Conservation (phyloP, 1,140 invertebrate genomes). For the Magallana gigas region DNA sequence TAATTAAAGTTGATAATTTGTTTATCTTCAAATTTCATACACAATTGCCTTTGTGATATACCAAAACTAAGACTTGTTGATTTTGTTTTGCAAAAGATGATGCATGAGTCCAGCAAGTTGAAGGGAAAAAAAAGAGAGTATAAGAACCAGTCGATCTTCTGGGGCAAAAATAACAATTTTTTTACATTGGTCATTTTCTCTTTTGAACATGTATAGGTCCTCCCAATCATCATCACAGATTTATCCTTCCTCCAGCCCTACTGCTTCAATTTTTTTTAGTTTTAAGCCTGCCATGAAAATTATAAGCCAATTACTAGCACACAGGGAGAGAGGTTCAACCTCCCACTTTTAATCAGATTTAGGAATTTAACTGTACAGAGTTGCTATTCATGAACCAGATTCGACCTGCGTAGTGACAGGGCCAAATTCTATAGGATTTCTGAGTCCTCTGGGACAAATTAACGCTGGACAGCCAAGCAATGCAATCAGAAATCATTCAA, state of each 20-base stretch:
- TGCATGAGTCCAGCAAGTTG: too few relatives aligned
- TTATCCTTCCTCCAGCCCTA: background rate
- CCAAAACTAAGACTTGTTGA: too few relatives aligned
- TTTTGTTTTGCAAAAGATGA: too few relatives aligned
- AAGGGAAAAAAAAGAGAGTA: too few relatives aligned
- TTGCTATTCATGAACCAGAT: background rate
- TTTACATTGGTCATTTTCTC: too few relatives aligned
- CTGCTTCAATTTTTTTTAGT: background rate
- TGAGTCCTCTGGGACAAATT: background rate
- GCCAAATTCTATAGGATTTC: background rate
- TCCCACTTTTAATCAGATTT: constrained; percentile 16
- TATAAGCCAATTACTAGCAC: background rate
- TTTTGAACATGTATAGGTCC: background rate
- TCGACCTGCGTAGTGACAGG: background rate
- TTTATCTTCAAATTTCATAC: too few relatives aligned
- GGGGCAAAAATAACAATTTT: too few relatives aligned
- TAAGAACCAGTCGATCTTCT: too few relatives aligned
- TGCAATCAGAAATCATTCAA: background rate
- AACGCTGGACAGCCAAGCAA: background rate
- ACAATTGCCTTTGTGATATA: too few relatives aligned
- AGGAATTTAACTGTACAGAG: background rate
- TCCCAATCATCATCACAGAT: background rate
- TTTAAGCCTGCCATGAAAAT: background rate
- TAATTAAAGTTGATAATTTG: too few relatives aligned
- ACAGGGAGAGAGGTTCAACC: background rate